Base-by-base conservation (phyloP, 2,888 invertebrate species). In the Ellobium chinense region DNA sequence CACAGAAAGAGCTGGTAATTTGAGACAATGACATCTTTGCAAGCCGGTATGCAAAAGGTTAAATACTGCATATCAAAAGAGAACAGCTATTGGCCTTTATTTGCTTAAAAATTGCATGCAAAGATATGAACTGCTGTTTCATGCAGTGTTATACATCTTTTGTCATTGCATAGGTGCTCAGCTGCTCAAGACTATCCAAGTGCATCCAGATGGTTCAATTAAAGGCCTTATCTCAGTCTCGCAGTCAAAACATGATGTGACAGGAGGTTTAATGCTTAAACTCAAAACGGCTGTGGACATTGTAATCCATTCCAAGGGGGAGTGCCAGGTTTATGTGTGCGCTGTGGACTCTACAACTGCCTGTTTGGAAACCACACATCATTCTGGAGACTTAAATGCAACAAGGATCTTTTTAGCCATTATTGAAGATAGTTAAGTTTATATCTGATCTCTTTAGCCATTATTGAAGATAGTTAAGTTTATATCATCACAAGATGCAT, bases 261-360 rank as follows among this genome's bases (percentile, higher is more conserved):
- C 89, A 5, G 89, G 89, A 9, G 89, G 89, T 14, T 88, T 89
- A 62, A 65, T 79, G 54, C 82, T 86, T 0, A 89, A 89, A 79
- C 80, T 89, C 2, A 29, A 80, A 24, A 85, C 88, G 14, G 89
- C 89, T 14, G 58, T 82, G 14, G 83, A 87, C 36, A 88, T 89
- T 62, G 87, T 87, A 3, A 58, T 14, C 18, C 63, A 69, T 3
- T 83, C 84, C 34, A 14, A 69, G 2, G 85, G 86, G 9, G 69
- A 63, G 24, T 86, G 84, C n/a, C 39, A 37, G 21, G 88, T 88
- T n/a, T 85, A 84, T 80, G 78, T 89, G 3, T 87, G 87, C 78
- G 82, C 83, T 70, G 75, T 88, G 31, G 83, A 82, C 14, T 84
- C 85, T n/a, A 39, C 54, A 2, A 36, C 29, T 2, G 29, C 82